phyloP scores from a whole-genome alignment of 2,797 vertebrate species.

The Paramormyrops hopkinsi region DNA sequence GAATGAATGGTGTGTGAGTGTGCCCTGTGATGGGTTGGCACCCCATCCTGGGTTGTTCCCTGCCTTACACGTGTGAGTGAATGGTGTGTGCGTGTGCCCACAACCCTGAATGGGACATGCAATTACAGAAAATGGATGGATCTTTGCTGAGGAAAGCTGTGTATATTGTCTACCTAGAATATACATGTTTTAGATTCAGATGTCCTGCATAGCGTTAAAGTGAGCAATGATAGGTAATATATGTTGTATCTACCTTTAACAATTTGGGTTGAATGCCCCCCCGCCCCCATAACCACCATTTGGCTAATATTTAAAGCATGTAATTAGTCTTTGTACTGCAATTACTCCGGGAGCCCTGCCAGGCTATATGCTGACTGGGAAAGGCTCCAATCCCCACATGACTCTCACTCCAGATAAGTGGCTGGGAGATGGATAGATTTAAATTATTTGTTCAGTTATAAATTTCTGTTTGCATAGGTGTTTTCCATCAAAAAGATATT shows the following conservation, averaged over 20 bases:
- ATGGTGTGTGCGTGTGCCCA: neutral
- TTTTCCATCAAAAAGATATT: neutral
- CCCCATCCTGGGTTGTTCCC: no score
- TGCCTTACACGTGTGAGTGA: no score
- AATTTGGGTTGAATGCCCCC: neutral
- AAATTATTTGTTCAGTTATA: neutral
- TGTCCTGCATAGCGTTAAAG: neutral
- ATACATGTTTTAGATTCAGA: neutral
- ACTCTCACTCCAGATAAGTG: neutral
- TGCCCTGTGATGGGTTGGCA: no score
- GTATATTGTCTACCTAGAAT: neutral
- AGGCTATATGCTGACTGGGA: neutral
- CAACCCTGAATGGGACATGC: neutral
- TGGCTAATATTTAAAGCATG: neutral
- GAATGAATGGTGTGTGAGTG: no score
- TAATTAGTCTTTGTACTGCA: neutral
- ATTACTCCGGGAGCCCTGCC: neutral
- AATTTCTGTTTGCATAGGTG: neutral
- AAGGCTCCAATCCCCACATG: neutral
- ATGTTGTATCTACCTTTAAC: neutral
- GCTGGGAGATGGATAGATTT: neutral
- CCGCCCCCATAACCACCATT: neutral
- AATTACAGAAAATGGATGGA: neutral
- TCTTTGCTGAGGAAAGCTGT: neutral
- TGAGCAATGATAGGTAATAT: neutral